Base-by-base conservation (phyloP, 2,888 invertebrate species). In the Philereme vetulata region DNA sequence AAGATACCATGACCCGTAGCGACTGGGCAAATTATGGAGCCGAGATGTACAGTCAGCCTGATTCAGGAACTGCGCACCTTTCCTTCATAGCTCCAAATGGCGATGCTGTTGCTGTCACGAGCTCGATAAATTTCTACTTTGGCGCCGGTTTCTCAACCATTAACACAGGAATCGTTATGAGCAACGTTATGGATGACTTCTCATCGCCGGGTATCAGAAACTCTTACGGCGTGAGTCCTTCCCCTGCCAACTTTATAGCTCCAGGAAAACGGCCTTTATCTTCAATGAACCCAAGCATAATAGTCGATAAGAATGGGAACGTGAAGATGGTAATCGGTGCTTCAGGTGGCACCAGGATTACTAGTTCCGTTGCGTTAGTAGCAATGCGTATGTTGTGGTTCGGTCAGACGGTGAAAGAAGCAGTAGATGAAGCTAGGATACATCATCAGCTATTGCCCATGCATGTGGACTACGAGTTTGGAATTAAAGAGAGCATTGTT, bases 121-220 rank as follows among this genome's bases (percentile, higher is more conserved):
- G 97, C 70, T 97, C 98, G 0, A 94, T 98, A 9, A 98, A 98
- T 86, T 93, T 84, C 72, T 94, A 94, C 77, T 97, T 96, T 81
- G 98, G 98, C 3, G 95, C 97, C 4, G 95, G 96, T 59, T 93
- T 96, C 64, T 93, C 96, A 4, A 97, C 97, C 0, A 87, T 87
- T 33, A 94, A 94, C 54, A 97, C 97, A 0, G 99, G 98, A 0
- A 96, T 99, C 33, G 92, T 99, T n/a, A 95, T 97, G 84, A 99
- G 99, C 84, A 96, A 98, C 81, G 96, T 97, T 65, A 98, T 99
- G 97, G 97, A 98, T 71, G 99, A 99, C 80, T 99, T 98, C 84
- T 96, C 97, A 0, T 94, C 96, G 0, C 96, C 96, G 0, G 94
- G 95, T 38, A 93, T 95, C 62, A 90, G 93, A 0, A 95, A 95